These are phyloP conservation scores for Tolmerus cingulatus DNA, from an alignment of 2,888 invertebrate species.

Conservation along the genomic window DNA sequence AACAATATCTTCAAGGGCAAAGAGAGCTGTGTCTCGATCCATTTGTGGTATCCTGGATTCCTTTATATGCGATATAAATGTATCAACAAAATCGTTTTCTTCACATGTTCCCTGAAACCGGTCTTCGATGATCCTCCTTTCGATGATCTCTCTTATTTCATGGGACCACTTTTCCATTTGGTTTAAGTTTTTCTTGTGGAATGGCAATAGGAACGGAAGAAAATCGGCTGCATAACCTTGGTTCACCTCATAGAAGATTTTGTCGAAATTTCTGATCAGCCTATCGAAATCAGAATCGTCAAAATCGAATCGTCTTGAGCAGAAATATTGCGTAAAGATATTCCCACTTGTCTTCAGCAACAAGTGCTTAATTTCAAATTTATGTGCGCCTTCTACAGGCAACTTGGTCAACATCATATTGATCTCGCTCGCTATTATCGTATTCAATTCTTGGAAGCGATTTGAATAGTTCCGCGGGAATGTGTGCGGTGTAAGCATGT, in stretches of 20 bases:
- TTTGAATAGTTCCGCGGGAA: constrained; percentile 69
- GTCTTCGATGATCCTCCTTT: constrained; percentile 65
- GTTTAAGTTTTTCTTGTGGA: constrained; percentile 65
- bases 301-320: constrained; percentile 65
- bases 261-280: constrained; percentile 69
- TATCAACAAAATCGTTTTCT: constrained; percentile 69
- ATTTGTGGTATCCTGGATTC: constrained; percentile 60
- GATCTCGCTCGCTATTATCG: constrained; percentile 64
- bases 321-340: constrained; percentile 70
- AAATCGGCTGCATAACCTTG: constrained; percentile 74
- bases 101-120: constrained; percentile 56
- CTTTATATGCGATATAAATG: constrained; percentile 67
- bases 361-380: constrained; percentile 62
- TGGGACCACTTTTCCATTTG: constrained; percentile 66
- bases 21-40: constrained; percentile 63
- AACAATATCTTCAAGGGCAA: constrained; percentile 65
- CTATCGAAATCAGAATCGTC: constrained; percentile 61
- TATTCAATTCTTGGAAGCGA: constrained; percentile 66
- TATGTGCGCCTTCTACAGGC: constrained; percentile 2
- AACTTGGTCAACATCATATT: constrained; percentile 54
- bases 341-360: constrained; percentile 68
- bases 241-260: constrained; percentile 73
- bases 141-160: constrained; percentile 67
- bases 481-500: constrained; percentile 68
- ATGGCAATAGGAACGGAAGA: constrained; percentile 69